Evolutionary conservation across 2,113 vertebrate genomes (phyloP).

Genomic region (western clawed frog (Xenopus tropicalis)): UCB_Xtro_10.0 CM004443.2:156559001-156559500

Average conservation of each 20-base stretch:
- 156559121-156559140: too few relatives aligned
- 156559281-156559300: constrained; percentile 90
- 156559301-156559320: constrained; percentile 92
- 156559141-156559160: not conserved
- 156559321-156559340: constrained; percentile 59
- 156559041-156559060: constrained; percentile 83
- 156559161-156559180: constrained; percentile 74
- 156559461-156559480: constrained; percentile 78
- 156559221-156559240: constrained; percentile 84
- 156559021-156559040: constrained; percentile 86
- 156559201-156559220: constrained; percentile 84
- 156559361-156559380: not conserved
- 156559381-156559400: not conserved
- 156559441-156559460: constrained; percentile 87
- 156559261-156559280: constrained; percentile 90
- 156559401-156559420: not conserved
- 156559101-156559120: too few relatives aligned
- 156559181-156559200: constrained; percentile 87
- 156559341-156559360: not conserved
- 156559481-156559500: constrained; percentile 85
- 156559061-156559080: constrained; percentile 87
- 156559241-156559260: constrained; percentile 86
- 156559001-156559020: constrained; percentile 81
- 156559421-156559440: too few relatives aligned
- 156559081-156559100: constrained; percentile 21